Base-by-base conservation (phyloP, 2,113 vertebrate genomes). In the Aldabrachelys gigantea region DNA sequence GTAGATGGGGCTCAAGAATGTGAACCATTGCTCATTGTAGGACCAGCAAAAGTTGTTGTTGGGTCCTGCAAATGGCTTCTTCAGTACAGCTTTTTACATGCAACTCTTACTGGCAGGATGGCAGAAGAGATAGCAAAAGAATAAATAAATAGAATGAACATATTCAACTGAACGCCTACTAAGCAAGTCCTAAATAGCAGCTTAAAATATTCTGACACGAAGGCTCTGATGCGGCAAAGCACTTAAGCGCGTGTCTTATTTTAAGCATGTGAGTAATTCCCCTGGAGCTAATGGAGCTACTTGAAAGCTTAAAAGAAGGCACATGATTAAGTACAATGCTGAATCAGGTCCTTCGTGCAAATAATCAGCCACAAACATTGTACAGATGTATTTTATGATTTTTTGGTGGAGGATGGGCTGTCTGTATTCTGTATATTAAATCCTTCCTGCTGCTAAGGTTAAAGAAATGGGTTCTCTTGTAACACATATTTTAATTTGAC, bases 401-500 rank as follows among this genome's bases (percentile, higher is more conserved):
- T 44, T 92, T 96, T 93, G 91, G 93, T 94, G 93, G 97, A 97
- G 94, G 97, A 96, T 97, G 96, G 88, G 95, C 96, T 97, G 92
- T 89, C 92, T 96, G 85, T 52, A 96, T 87, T 94, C 90, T 91
- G 94, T 96, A 95, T 97, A 98, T 98, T 97, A 97, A 98, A 97
- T 97, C 95, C 95, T 98, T 98, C 97, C 97, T 98, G 91, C 97
- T 97, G 96, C 95, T 97, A 97, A 97, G 97, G 94, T 97, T 97
- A 91, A 95, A 97, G 97, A 96, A 98, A 96, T 96, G 90, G 95
- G 96, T 97, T 96, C 95, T 96, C 95, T 96, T 96, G 95, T 96
- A 97, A 92, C 95, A 84, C n/a, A 59, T 95, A 97, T 96, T 97
- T 97, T 96, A 95, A 96, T 97, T 97, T 95, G 95, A 97, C 96